Evolutionary conservation across 2,888 invertebrate species (phyloP).

Genomic region (Campaea margaritaria): DNA sequence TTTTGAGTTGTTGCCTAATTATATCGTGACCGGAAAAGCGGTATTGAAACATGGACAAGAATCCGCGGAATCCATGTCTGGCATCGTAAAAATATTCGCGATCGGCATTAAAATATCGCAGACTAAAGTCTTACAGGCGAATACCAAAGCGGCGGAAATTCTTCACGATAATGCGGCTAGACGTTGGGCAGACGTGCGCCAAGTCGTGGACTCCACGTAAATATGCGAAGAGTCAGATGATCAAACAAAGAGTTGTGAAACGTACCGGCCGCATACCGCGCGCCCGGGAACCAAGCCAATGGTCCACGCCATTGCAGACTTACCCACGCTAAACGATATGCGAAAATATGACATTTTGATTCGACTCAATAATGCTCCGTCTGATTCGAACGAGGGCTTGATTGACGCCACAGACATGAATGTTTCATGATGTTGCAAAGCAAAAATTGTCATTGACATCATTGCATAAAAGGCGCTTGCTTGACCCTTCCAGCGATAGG

Average conservation of each 20-base stretch:
- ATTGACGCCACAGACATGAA: constrained; percentile 16
- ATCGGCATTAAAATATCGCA: constrained; percentile 64
- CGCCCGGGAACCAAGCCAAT: constrained; percentile 77
- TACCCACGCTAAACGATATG: constrained; percentile 55
- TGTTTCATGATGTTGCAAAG: constrained; percentile 22
- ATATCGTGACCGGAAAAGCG: constrained; percentile 19
- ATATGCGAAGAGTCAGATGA: constrained; percentile 70
- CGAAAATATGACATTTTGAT: constrained; percentile 63
- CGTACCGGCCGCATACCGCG: constrained; percentile 72
- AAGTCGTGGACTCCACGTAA: constrained; percentile 65
- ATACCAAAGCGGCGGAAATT: constrained; percentile 76
- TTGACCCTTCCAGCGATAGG: constrained; percentile 1
- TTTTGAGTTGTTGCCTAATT: constrained; percentile 26
- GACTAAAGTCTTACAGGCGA: constrained; percentile 71
- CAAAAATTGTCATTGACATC: constrained; percentile 25
- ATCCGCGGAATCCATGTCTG: constrained; percentile 61
- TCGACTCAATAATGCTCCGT: constrained; percentile 42
- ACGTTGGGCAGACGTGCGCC: constrained; percentile 76
- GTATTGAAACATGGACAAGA: constrained; percentile 45
- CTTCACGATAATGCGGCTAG: constrained; percentile 75
- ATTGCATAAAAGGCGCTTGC: constrained; percentile 16
- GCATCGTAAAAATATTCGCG: constrained; percentile 70
- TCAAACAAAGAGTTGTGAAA: constrained; percentile 80
- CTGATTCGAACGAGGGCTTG: constrained; percentile 15
- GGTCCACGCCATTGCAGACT: constrained; percentile 58